Conservation (phyloP, 1,140 invertebrate species). For the Atopsyche davidsoni region DNA sequence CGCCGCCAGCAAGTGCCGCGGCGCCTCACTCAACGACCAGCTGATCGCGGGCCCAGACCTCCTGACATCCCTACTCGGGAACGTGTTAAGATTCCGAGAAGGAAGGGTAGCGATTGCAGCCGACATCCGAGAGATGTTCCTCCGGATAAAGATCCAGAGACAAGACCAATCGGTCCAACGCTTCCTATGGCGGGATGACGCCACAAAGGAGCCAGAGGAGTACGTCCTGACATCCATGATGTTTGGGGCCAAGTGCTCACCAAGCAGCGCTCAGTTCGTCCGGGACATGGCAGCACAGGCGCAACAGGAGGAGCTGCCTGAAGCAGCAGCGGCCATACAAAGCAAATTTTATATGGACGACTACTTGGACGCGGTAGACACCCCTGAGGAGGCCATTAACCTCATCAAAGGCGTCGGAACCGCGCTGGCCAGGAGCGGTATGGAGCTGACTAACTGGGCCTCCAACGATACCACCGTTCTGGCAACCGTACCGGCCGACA, state of each 20-base stretch:
- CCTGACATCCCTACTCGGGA: slow-evolving; percentile 28
- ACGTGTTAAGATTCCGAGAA: slow-evolving; percentile 32
- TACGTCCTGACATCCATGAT: slow-evolving; percentile 29
- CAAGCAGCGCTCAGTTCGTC: slow-evolving; percentile 4
- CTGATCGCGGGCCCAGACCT: slow-evolving; percentile 31
- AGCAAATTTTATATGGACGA: slow-evolving; percentile 33
- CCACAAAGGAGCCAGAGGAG: slow-evolving; percentile 1
- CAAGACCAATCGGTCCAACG: slow-evolving; percentile 29
- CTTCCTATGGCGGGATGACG: slow-evolving; percentile 33
- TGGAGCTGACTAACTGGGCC: slow-evolving; percentile 4
- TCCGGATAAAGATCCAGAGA: slow-evolving; percentile 24
- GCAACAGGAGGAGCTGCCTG: slow-evolving; percentile 20
- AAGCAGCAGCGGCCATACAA: slow-evolving; percentile 18
- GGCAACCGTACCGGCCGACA: neutral
- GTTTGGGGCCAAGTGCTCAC: slow-evolving; percentile 31
- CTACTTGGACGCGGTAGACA: slow-evolving; percentile 29
- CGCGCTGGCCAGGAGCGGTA: slow-evolving; percentile 21
- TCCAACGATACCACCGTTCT: neutral
- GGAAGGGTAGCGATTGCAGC: slow-evolving; percentile 27
- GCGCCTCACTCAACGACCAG: slow-evolving; percentile 29
- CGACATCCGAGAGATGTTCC: slow-evolving; percentile 26
- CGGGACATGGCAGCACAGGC: slow-evolving; percentile 22
- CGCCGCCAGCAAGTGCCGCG: slow-evolving; percentile 25
- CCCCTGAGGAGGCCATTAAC: slow-evolving; percentile 18
- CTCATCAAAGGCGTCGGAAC: slow-evolving; percentile 16